Percentiles rank a stretch among this genome's conserved stretches.
Conservation (phyloP, 2,797 vertebrate genomes). For the Pangasius djambal region DNA sequence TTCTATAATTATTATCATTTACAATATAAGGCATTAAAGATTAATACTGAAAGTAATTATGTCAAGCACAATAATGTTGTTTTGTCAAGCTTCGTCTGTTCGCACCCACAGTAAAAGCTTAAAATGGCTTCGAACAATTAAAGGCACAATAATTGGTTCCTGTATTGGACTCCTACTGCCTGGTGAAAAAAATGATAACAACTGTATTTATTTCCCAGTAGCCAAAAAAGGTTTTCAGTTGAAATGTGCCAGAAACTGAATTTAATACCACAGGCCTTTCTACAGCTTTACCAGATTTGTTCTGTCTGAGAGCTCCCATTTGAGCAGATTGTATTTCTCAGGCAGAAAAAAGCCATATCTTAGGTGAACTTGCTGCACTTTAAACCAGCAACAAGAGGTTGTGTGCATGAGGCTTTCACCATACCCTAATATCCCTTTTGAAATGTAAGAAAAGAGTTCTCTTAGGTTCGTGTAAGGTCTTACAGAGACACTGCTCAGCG, state of each 20-base stretch:
- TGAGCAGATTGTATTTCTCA: conserved; percentile 44
- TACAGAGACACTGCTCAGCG: conserved; percentile 5
- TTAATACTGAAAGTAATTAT: not conserved
- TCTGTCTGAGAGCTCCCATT: conserved; percentile 32
- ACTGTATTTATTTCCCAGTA: not conserved
- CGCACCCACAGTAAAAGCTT: not conserved
- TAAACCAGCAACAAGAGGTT: not conserved
- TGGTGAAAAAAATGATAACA: not conserved
- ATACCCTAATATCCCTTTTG: no score
- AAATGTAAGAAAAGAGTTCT: not conserved
- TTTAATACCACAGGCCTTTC: conserved; percentile 17
- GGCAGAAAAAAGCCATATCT: not conserved
- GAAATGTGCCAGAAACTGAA: conserved; percentile 18
- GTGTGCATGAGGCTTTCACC: not conserved
- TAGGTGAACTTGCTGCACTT: conserved; percentile 13
- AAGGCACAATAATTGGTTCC: not conserved
- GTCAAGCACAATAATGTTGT: not conserved
- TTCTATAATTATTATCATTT: not conserved
- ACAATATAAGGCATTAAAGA: not conserved
- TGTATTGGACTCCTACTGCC: not conserved
- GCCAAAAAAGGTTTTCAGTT: not conserved
- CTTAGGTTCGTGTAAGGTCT: not conserved
- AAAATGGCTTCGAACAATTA: not conserved
- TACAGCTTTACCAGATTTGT: conserved; percentile 22
- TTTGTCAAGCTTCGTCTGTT: not conserved